Conservation (phyloP, 1,140 invertebrate genomes). For the Sarcophaga peregrina region DNA sequence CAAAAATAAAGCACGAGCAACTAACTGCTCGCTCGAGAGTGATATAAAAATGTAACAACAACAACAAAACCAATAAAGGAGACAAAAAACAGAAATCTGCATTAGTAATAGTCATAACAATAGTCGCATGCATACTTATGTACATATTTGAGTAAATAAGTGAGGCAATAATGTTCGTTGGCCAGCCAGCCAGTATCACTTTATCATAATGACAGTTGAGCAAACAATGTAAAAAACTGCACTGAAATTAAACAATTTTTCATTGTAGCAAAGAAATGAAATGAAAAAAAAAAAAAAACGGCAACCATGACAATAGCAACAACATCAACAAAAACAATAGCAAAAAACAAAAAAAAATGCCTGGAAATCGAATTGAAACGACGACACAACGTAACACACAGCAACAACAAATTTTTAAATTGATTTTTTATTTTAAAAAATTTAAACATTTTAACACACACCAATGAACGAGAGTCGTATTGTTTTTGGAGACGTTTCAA, state of each 20-base stretch:
- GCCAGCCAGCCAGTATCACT: slow-evolving; percentile 31
- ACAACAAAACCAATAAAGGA: neutral
- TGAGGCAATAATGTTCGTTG: slow-evolving; percentile 9
- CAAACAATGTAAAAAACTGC: slow-evolving; percentile 13
- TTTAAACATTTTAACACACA: slow-evolving; percentile 35
- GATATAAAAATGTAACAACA: neutral
- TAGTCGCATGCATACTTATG: neutral
- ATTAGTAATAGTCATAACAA: neutral
- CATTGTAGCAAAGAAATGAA: neutral
- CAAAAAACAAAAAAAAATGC: neutral
- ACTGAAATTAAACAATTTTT: neutral
- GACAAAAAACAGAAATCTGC: neutral
- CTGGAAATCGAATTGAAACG: neutral
- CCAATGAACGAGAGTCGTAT: slow-evolving; percentile 30
- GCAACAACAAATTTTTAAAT: too few relatives aligned
- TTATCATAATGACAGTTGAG: slow-evolving; percentile 21
- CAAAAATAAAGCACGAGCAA: slow-evolving; percentile 4
- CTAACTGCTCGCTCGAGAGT: neutral
- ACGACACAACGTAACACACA: too few relatives aligned
- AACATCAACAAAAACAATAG: slow-evolving; percentile 6
- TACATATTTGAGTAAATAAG: neutral
- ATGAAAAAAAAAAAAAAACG: too few relatives aligned
- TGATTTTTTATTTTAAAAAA: too few relatives aligned
- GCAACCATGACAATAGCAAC: neutral
- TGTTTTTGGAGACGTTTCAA: slow-evolving; percentile 35